Base-by-base conservation (phyloP, 1,140 invertebrate species). In the honey bee (Apis mellifera) region DNA sequence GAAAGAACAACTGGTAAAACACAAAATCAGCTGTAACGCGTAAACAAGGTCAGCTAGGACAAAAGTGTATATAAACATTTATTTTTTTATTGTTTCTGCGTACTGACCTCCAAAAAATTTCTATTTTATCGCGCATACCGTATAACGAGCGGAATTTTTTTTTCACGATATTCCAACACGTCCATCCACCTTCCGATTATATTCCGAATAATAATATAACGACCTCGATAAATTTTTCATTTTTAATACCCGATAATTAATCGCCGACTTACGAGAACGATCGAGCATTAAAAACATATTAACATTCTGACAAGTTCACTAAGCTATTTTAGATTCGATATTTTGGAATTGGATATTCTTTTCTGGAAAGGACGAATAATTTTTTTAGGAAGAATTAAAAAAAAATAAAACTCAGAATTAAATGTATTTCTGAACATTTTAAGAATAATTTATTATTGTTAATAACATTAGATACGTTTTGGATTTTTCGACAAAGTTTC, bases 21-120 rank as follows among this genome's bases (percentile, higher is more conserved):
- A 72, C 13, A 26, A 75, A 50, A 75, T 75, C 59, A 50, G 57
- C 70, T 55, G 52, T 72, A 72, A 32, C 23, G 59, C 23, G 73
- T 75, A 75, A 75, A 75, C 59, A 75, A 75, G 73, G 59, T 75
- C 73, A 62, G 48, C 4, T 75, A 75, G 73, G 73, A 32, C 59
- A 75, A 75, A 75, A 59, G 73, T 62, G 73, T 62, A 48, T 75
- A 75, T 62, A 75, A 75, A 75, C 73, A 64, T 60, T 59, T 73
- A 32, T 69, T 57, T 69, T n/a, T 72, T 75, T 75, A 75, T 64
- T 75, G 59, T 75, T 75, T 75, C 73, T 62, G 57, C 73, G 73
- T 75, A 26, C 59, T 62, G 55, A 75, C 59, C 48, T 75, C 19
- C 21, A 23, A 74, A 60, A n/a, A 50, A 26, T 48, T 2, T 23